Base-by-base conservation (phyloP, 2,797 vertebrate genomes). In the Platalea minor region DNA sequence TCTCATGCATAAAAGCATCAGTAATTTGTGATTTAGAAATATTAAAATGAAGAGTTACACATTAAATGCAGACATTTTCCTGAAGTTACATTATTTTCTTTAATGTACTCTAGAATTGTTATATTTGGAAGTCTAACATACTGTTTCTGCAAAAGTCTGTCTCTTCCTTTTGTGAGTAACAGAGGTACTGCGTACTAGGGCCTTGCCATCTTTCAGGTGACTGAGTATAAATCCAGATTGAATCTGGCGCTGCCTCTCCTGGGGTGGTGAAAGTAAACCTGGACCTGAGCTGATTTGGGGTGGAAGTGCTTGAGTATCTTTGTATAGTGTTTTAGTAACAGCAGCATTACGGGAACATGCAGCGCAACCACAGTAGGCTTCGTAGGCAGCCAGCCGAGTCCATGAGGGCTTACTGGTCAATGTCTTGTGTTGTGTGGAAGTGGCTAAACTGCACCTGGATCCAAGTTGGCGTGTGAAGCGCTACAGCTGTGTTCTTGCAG, bases 401-500 rank as follows among this genome's bases (percentile, higher is more conserved):
- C 29, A 0, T 50, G 50, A n/a, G 74, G 70, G 76, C 63, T 78
- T 60, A 24, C 79, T 86, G 79, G 56, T 85, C 0, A 16, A 74
- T 79, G 48, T 77, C 75, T 64, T 61, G 37, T 37, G 28, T 53
- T 33, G 45, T 54, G 77, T 92, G 63, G 63, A 91, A 87, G 74
- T 82, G 77, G 59, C 88, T 82, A 12, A 89, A 37, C 48, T 65
- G 67, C 91, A 87, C 86, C 93, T 94, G 91, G 63, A 91, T 91
- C 91, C 80, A 86, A 23, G 83, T 3, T 84, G 85, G 85, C 0
- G 0, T 57, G 35, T 81, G 88, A 90, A 79, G 61, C 41, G 68
- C 83, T 91, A 2, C 91, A 93, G 94, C 95, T 96, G 92, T 65
- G 65, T 76, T 95, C 91, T n/a, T 95, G 91, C 81, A 79, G 80